A percentile compares a stretch with the other conserved stretches of the same genome.
Evolutionary conservation across 2,797 vertebrate genomes (phyloP).

Genomic region (Jordanella pulchra): DNA sequence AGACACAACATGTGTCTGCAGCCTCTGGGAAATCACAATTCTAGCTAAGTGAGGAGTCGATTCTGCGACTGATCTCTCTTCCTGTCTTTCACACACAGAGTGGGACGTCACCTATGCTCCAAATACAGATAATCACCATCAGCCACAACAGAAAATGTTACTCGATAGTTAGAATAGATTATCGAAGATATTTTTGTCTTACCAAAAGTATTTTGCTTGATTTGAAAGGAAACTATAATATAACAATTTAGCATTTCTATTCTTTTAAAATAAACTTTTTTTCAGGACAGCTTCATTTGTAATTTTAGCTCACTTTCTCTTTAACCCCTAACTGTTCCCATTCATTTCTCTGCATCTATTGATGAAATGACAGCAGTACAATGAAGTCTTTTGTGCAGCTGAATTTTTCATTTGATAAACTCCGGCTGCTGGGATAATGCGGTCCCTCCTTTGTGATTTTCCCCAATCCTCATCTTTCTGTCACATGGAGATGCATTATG

Average conservation of each 20-base stretch:
- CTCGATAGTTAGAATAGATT: background rate
- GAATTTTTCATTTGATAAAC: constrained; percentile 37
- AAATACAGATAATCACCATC: background rate
- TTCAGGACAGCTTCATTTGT: background rate
- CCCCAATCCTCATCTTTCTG: constrained; percentile 44
- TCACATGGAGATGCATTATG: constrained; percentile 56
- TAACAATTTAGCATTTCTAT: no score
- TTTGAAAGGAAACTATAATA: no score
- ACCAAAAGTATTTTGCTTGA: background rate
- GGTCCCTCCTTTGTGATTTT: constrained; percentile 31
- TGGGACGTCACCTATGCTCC: no score
- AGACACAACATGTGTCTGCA: no score
- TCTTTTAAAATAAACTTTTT: background rate
- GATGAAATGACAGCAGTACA: constrained; percentile 39
- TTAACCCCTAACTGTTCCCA: constrained; percentile 5
- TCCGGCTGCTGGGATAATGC: constrained; percentile 50
- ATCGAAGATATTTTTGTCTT: background rate
- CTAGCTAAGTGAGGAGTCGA: background rate
- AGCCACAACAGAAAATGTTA: background rate
- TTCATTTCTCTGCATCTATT: constrained; percentile 11
- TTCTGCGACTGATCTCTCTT: background rate
- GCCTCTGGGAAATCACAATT: no score
- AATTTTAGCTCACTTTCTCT: constrained; percentile 1
- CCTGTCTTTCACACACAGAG: background rate
- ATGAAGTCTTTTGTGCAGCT: constrained; percentile 22